These are phyloP conservation scores for Psilanteris sp. DNA, from an alignment of 1,140 invertebrate genomes.

Conservation along the genomic window DNA sequence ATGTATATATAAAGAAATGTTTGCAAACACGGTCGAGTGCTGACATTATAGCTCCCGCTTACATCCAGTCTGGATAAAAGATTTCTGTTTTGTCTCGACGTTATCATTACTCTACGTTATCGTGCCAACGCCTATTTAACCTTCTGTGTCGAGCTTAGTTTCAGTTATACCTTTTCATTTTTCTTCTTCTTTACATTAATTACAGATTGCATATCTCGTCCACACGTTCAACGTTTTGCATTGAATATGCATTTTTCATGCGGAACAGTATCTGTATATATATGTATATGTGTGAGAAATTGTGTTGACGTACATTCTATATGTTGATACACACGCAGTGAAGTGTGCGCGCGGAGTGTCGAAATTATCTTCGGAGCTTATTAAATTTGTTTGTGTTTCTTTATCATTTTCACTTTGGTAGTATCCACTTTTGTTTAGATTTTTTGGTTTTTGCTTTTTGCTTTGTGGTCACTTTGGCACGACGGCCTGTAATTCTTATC, in stretches of 20 bases:
- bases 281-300: conserved; percentile 17
- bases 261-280: conserved; percentile 23
- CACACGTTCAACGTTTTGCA: conserved; percentile 26
- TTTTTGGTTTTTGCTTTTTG: conserved; percentile 34
- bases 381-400: conserved; percentile 16
- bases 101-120: conserved; percentile 26
- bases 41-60: not conserved
- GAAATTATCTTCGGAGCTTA: conserved; percentile 3
- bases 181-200: conserved; percentile 2
- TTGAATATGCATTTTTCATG: conserved; percentile 25
- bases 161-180: not conserved
- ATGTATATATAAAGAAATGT: no score
- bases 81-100: conserved; percentile 25
- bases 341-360: not conserved
- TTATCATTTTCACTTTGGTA: no score
- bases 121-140: not conserved
- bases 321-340: not conserved
- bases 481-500: conserved; percentile 58
- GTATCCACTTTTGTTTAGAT: not conserved
- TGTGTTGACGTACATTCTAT: conserved; percentile 2
- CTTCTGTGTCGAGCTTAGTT: not conserved
- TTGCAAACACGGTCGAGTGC: no score
- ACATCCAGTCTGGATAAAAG: conserved; percentile 12
- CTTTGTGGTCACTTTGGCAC: conserved; percentile 23
- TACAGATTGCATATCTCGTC: conserved; percentile 14